phyloP scores from a whole-genome alignment of 2,888 invertebrate species.

The Dyspetes luteomarginatus region DNA sequence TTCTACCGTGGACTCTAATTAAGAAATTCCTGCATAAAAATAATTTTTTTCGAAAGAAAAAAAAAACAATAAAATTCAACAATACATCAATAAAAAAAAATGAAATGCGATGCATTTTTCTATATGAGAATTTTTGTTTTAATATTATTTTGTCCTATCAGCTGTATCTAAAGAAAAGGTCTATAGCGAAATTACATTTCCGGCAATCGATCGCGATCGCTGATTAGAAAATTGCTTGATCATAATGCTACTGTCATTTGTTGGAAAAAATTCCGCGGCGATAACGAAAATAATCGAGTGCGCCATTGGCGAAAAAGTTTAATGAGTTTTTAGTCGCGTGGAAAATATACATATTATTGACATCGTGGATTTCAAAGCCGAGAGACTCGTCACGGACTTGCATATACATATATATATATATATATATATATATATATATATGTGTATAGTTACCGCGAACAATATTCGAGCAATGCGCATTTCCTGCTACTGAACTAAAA shows the following conservation, averaged over 20 bases:
- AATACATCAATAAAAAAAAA: no score
- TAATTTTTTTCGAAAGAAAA: no score
- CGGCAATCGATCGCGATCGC: constrained; percentile 14
- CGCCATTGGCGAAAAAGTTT: constrained; percentile 48
- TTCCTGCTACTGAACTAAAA: constrained; percentile 64
- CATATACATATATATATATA: background rate
- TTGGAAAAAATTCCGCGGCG: background rate
- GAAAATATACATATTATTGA: constrained; percentile 11
- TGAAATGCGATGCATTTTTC: background rate
- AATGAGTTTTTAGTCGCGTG: constrained; percentile 36
- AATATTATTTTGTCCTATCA: constrained; percentile 14
- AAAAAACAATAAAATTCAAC: no score
- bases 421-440: background rate
- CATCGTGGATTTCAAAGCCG: background rate
- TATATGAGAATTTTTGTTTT: background rate
- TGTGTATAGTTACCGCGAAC: constrained; percentile 26
- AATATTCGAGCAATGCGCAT: constrained; percentile 66
- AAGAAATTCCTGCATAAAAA: background rate
- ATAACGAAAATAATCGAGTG: background rate
- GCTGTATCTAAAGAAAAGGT: no score
- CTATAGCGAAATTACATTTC: constrained; percentile 2
- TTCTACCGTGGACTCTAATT: background rate
- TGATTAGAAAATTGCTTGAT: constrained; percentile 5
- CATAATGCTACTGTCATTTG: background rate
- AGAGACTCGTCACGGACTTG: constrained; percentile 13